Evolutionary conservation across 2,888 invertebrate species (phyloP).

Genomic region (Himalopsyche kuldschensis): DNA sequence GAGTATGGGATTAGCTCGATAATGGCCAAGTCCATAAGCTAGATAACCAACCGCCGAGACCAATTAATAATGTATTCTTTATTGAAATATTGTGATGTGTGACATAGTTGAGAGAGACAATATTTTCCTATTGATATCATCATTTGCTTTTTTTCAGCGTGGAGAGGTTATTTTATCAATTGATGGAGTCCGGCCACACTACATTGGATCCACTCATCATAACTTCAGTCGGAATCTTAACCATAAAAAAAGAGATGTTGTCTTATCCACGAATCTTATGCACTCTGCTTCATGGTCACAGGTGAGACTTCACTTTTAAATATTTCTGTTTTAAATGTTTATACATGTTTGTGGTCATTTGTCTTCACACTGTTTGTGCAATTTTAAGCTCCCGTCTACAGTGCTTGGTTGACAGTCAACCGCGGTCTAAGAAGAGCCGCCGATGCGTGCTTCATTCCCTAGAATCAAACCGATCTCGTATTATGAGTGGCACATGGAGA

Average conservation of each 20-base stretch:
- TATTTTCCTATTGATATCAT: not conserved
- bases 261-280: constrained; percentile 79
- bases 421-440: constrained; percentile 85
- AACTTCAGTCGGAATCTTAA: constrained; percentile 73
- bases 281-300: constrained; percentile 84
- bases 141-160: constrained; percentile 64
- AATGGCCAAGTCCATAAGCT: too few species aligned
- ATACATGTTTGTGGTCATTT: not conserved
- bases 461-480: constrained; percentile 80
- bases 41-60: too few species aligned
- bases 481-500: constrained; percentile 66
- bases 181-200: constrained; percentile 81
- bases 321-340: not conserved
- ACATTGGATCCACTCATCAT: constrained; percentile 86
- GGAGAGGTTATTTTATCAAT: constrained; percentile 83
- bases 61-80: not conserved
- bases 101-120: not conserved
- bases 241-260: constrained; percentile 78
- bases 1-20: too few species aligned
- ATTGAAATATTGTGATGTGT: not conserved
- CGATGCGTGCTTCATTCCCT: constrained; percentile 88
- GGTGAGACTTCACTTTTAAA: constrained; percentile 57
- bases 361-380: not conserved
- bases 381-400: constrained; percentile 69
- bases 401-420: constrained; percentile 77